These are phyloP conservation scores for Cynodonichthys magdalenae DNA, from an alignment of 2,797 vertebrate species.

Conservation along the genomic window DNA sequence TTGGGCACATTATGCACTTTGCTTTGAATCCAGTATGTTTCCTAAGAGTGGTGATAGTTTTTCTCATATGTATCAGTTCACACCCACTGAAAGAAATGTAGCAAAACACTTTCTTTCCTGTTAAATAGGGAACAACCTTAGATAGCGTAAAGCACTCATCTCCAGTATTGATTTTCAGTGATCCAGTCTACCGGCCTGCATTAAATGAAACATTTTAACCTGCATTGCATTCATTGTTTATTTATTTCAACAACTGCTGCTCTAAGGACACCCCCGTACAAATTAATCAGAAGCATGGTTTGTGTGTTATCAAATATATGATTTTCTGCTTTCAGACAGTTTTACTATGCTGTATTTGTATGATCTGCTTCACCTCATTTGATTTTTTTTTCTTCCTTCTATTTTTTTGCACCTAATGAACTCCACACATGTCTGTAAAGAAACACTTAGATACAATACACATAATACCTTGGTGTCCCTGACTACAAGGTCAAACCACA, in stretches of 20 bases:
- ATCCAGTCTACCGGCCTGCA: slow-evolving; percentile 35
- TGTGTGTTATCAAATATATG: slow-evolving; percentile 31
- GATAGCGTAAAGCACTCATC: slow-evolving; percentile 42
- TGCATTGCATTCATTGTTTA: slow-evolving; percentile 51
- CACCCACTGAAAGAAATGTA: slow-evolving; percentile 55
- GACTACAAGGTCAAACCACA: slow-evolving; percentile 52
- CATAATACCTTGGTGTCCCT: slow-evolving; percentile 33
- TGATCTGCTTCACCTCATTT: slow-evolving; percentile 27
- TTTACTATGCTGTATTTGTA: slow-evolving; percentile 39
- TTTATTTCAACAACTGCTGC: slow-evolving; percentile 42
- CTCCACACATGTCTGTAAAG: slow-evolving; percentile 1
- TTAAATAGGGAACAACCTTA: slow-evolving; percentile 35
- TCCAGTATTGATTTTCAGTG: slow-evolving; percentile 37
- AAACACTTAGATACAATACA: slow-evolving; percentile 14
- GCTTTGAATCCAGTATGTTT: slow-evolving; percentile 40
- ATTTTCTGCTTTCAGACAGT: slow-evolving; percentile 25
- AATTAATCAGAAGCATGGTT: slow-evolving; percentile 42
- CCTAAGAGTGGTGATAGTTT: slow-evolving; percentile 34
- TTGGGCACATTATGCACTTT: slow-evolving; percentile 43
- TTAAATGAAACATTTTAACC: slow-evolving; percentile 44
- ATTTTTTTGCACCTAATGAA: slow-evolving; percentile 6
- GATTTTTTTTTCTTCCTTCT: slow-evolving; percentile 9
- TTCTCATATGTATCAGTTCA: slow-evolving; percentile 46
- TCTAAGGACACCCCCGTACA: slow-evolving; percentile 45
- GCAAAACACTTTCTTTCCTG: slow-evolving; percentile 49